phyloP scores from a whole-genome alignment of 2,113 vertebrate genomes.

The Chroicocephalus ridibundus region DNA sequence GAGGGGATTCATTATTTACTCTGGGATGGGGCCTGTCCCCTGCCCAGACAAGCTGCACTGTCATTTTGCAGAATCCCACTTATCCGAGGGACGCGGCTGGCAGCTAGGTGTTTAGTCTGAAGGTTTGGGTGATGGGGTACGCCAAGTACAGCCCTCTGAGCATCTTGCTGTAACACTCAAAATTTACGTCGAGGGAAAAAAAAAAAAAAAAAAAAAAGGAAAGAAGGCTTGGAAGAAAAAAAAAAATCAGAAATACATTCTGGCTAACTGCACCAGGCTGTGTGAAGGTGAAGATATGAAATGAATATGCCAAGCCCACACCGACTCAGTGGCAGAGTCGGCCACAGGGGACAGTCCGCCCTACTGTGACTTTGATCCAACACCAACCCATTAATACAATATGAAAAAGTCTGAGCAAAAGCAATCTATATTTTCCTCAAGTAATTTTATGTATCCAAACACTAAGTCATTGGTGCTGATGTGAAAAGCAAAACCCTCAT shows the following conservation, averaged over 20 bases:
- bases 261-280: not conserved
- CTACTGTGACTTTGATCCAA: not conserved
- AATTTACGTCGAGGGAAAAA: not conserved
- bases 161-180: not conserved
- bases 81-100: accelerated
- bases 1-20: not conserved
- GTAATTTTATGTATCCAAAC: not conserved
- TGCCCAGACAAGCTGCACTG: not conserved
- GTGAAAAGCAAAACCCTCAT: not conserved
- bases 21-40: not conserved
- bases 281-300: not conserved
- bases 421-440: not conserved
- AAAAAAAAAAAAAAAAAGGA: not conserved
- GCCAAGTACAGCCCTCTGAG: not conserved
- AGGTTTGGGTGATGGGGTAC: not conserved
- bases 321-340: not conserved
- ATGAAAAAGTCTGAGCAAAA: not conserved
- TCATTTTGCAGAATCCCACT: not conserved
- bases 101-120: not conserved
- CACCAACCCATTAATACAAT: not conserved
- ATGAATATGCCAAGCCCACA: not conserved
- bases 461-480: not conserved
- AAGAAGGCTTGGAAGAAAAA: not conserved
- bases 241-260: not conserved
- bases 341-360: not conserved